Evolutionary conservation across 2,113 vertebrate species (phyloP), one percentile per base, ranked within the genome.

Genomic region (Rhinogobius similis): DNA sequence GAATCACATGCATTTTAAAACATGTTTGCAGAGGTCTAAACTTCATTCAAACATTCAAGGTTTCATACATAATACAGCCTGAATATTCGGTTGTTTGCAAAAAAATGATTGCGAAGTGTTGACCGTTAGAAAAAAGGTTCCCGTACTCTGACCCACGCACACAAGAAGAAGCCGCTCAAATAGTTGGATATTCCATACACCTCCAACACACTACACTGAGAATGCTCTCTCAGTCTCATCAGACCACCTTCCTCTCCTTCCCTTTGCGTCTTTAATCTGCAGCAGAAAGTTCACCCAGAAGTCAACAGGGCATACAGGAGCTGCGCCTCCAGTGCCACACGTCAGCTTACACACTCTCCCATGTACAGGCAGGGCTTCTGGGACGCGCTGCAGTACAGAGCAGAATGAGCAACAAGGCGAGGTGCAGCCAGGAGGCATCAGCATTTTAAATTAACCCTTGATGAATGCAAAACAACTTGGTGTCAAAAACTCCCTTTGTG

Each of bases 221-320:
- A 50, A 65, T 8, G 27, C 63, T 59, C 64, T 70, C 44, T 74
- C 75, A 73, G 39, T 71, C 79, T 86, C 76, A 67, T 83, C 74
- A 84, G 82, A 77, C 81, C 80, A 82, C 86, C 77, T 84, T 36
- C 72, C 68, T 83, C 78, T 75, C 63, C 66, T 78, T 73, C 75
- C 86, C 68, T 87, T 86, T 79, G 84, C 82, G 85, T 85, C 82
- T 86, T 86, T 89, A 81, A 92, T 91, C 88, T 88, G 80, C 87
- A 76, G 79, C 67, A 77, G 82, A 90, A 65, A 81, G 86, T 93
- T 92, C 89, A 93, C 75, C 62, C 64, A 89, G 56, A 81, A 92
- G 91, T 93, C 91, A 93, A 86, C 88, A 48, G 88, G 86, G 80
- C 88, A 89, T 65, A 78, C 70, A 83, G 65, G 64, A 88, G 81